Evolutionary conservation across 2,888 invertebrate genomes (phyloP), one percentile per base, ranked within the genome.

Genomic region (Ceramica pisi): DNA sequence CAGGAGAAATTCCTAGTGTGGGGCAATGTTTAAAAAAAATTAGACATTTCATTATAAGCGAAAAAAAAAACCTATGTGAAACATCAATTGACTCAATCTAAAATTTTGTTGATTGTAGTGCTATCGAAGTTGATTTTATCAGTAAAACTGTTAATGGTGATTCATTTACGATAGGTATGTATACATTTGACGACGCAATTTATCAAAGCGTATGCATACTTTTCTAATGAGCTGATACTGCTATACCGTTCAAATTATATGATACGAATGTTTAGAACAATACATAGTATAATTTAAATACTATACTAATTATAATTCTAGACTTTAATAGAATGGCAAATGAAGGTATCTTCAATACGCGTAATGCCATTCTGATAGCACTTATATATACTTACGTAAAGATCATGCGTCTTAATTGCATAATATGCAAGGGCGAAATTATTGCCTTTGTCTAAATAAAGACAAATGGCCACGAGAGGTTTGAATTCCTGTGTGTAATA

Each of bases 361-460:
- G 7, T 35, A 35, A 23, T 61, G 44, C 31, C 3, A n/a, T 14
- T 53, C 9, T 12, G 23, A 23, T 35, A 61, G 44, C 14, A 51
- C 38, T n/a, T 48, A 50, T n/a, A n/a, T n/a, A 48, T 9, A 31
- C 41, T 6, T 74, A 10, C 2, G n/a, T 51, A 53, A 26, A 46
- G 12, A 71, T 50, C 23, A 55, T 9, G 12, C 14, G 5, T 31
- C 12, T 73, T 16, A 12, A 21, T 16, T 55, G 38, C 26, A n/a
- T 12, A n/a, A n/a, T n/a, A n/a, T n/a, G n/a, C n/a, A n/a, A n/a
- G n/a, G n/a, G n/a, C n/a, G n/a, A n/a, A n/a, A n/a, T n/a, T n/a
- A 56, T 44, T 50, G 56, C 5, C 19, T 26, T 72, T 64, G 12
- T 23, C 31, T 21, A 50, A 44, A 23, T 48, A 56, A 44, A 41